Percentiles rank a stretch among this genome's conserved stretches.
phyloP scores from a whole-genome alignment of 2,888 invertebrate genomes.

The Diloba caeruleocephala region DNA sequence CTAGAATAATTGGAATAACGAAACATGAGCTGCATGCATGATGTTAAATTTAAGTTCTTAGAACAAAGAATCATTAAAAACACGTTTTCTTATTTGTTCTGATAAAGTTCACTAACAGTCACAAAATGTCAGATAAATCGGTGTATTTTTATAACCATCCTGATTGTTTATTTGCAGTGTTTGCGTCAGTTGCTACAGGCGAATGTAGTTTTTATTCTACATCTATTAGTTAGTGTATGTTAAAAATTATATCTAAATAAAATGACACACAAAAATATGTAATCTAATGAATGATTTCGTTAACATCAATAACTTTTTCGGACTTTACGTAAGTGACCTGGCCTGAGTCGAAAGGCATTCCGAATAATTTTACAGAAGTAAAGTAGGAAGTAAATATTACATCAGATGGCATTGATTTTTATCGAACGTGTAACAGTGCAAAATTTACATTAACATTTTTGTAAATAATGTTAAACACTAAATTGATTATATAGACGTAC shows the following conservation, averaged over 20 bases:
- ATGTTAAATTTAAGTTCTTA: background rate
- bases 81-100: too few relatives aligned
- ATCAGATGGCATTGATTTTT: conserved; percentile 50
- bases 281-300: conserved; percentile 7
- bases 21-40: background rate
- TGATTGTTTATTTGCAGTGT: too few relatives aligned
- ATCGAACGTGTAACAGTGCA: conserved; percentile 22
- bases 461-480: too few relatives aligned
- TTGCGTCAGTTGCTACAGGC: too few relatives aligned
- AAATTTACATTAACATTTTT: conserved; percentile 24
- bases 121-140: too few relatives aligned
- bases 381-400: conserved; percentile 50
- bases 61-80: background rate
- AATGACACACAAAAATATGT: background rate
- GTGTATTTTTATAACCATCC: too few relatives aligned
- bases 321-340: conserved; percentile 34
- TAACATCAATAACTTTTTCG: conserved; percentile 13
- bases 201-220: too few relatives aligned
- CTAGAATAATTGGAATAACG: background rate
- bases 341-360: conserved; percentile 37
- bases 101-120: too few relatives aligned
- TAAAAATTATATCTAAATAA: too few relatives aligned
- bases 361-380: conserved; percentile 20
- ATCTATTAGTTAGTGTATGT: too few relatives aligned
- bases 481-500: too few relatives aligned